Evolutionary conservation across 2,113 vertebrate genomes (phyloP).

Genomic region (Triplophysa tibetana): DNA sequence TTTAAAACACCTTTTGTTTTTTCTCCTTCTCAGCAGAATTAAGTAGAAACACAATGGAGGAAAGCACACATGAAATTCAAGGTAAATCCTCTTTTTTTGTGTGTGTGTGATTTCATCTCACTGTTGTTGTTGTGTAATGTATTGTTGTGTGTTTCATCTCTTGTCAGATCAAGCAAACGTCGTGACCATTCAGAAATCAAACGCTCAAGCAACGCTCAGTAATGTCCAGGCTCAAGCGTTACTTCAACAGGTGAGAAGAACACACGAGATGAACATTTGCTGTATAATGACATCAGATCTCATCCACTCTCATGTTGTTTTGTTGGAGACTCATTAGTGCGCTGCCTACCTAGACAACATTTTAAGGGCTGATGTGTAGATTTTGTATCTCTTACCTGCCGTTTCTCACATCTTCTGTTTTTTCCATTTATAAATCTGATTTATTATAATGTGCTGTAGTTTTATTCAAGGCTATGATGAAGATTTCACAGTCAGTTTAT

Average conservation of each 20-base stretch:
- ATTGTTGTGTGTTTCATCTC: conserved; percentile 40
- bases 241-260: conserved; percentile 87
- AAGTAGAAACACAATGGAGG: conserved; percentile 81
- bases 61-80: conserved; percentile 74
- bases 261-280: conserved; percentile 34
- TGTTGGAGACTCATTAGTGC: neutral
- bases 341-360: neutral
- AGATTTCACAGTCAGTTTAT: neutral
- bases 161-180: conserved; percentile 90
- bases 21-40: conserved; percentile 59
- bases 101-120: neutral
- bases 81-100: conserved; percentile 64
- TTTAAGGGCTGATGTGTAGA: neutral
- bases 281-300: conserved; percentile 73
- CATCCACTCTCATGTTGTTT: neutral
- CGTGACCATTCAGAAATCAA: conserved; percentile 93
- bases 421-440: too few relatives aligned
- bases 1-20: neutral
- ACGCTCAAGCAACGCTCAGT: conserved; percentile 88
- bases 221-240: conserved; percentile 95
- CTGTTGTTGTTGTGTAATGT: neutral
- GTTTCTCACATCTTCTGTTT: too few relatives aligned
- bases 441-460: too few relatives aligned
- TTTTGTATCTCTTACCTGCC: too few relatives aligned
- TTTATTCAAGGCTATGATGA: too few relatives aligned